Evolutionary conservation across 2,797 vertebrate genomes (phyloP).

Genomic region (Xyrichtys novacula): DNA sequence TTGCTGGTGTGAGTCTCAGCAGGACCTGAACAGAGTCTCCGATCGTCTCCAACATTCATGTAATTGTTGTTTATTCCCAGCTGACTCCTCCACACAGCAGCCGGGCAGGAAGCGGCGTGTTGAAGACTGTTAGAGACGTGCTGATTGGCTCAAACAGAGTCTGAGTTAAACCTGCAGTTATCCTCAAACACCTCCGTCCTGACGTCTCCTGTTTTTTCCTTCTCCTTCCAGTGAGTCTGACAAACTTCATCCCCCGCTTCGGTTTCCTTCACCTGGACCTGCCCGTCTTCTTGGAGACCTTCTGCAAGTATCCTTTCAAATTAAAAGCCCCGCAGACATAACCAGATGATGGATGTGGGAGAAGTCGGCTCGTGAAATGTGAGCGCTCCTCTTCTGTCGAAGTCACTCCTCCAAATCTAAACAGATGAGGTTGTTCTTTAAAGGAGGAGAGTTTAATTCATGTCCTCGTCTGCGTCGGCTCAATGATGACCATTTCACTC

Average conservation of each 20-base stretch:
- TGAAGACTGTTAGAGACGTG: not conserved
- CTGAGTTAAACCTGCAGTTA: not conserved
- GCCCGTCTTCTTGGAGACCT: conserved; percentile 94
- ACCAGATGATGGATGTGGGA: conserved; percentile 6
- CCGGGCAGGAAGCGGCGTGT: conserved; percentile 5
- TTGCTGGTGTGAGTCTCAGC: no score
- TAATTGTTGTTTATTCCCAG: conserved; percentile 54
- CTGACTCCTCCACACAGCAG: not conserved
- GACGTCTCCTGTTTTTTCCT: not conserved
- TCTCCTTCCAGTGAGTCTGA: conserved; percentile 90
- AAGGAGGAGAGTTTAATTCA: not conserved
- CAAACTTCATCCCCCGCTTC: conserved; percentile 95
- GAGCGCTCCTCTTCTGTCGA: not conserved
- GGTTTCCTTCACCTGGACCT: conserved; percentile 92
- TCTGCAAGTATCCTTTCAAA: conserved; percentile 98
- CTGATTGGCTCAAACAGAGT: not conserved
- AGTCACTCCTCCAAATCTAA: not conserved
- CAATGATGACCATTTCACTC: not conserved
- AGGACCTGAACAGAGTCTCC: no score
- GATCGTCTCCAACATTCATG: not conserved
- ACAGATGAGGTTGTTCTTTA: conserved; percentile 1
- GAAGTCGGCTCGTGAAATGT: not conserved
- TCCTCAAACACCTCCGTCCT: not conserved
- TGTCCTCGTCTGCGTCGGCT: not conserved
- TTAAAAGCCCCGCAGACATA: not conserved